Evolutionary conservation across 2,113 vertebrate genomes (phyloP).

Genomic region (Callipepla squamata): DNA sequence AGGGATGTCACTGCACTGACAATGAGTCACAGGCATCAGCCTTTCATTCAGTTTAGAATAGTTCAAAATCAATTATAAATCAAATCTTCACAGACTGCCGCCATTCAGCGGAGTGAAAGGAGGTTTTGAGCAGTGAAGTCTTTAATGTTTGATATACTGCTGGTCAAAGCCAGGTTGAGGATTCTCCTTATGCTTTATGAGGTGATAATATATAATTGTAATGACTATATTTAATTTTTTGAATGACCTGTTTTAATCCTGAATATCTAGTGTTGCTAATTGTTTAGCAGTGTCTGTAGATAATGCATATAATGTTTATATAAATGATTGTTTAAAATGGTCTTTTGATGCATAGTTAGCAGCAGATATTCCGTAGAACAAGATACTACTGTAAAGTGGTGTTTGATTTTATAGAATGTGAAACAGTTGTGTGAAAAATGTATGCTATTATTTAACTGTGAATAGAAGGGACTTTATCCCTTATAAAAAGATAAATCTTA

Average conservation of each 20-base stretch:
- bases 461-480: background rate
- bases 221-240: slow-evolving; percentile 44
- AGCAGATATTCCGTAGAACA: slow-evolving; percentile 18
- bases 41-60: slow-evolving; percentile 44
- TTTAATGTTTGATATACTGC: background rate
- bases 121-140: background rate
- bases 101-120: slow-evolving; percentile 22
- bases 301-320: slow-evolving; percentile 32
- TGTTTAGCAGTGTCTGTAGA: slow-evolving; percentile 44
- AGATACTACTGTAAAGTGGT: slow-evolving; percentile 51
- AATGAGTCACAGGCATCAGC: background rate
- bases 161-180: background rate
- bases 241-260: slow-evolving; percentile 23
- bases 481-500: background rate
- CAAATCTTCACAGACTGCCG: background rate
- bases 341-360: slow-evolving; percentile 54
- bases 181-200: background rate
- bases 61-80: slow-evolving; percentile 42
- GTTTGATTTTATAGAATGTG: slow-evolving; percentile 39
- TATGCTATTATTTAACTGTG: slow-evolving; percentile 49
- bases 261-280: background rate
- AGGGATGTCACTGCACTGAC: slow-evolving; percentile 14
- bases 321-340: slow-evolving; percentile 64
- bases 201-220: background rate
- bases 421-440: slow-evolving; percentile 34